Conservation (phyloP, 2,113 vertebrate genomes). For the Hippocampus abdominalis region DNA sequence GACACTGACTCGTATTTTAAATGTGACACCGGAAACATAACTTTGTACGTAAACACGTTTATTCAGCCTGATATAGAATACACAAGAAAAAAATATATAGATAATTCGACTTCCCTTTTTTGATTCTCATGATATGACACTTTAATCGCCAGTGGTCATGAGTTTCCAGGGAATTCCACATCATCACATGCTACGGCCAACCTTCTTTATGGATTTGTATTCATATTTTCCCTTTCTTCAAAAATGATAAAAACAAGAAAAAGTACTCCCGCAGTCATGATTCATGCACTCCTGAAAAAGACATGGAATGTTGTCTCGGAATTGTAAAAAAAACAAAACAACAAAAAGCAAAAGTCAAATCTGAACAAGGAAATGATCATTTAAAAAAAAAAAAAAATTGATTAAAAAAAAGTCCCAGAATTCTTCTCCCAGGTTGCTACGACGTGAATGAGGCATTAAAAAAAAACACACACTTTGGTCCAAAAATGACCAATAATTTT, state of each 20-base stretch:
- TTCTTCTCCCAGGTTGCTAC: constrained; percentile 58
- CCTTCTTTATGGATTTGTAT: constrained; percentile 40
- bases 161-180: constrained; percentile 30
- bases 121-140: constrained; percentile 54
- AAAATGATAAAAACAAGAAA: constrained; percentile 31
- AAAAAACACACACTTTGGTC: constrained; percentile 25
- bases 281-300: constrained; percentile 29
- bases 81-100: constrained; percentile 39
- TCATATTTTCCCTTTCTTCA: constrained; percentile 21
- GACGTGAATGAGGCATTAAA: constrained; percentile 30
- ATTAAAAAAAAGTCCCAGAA: constrained; percentile 28
- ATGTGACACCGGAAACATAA: constrained; percentile 24
- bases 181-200: constrained; percentile 62
- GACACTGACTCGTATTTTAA: constrained; percentile 9
- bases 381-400: constrained; percentile 3
- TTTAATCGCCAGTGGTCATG: constrained; percentile 41
- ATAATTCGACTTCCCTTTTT: constrained; percentile 57
- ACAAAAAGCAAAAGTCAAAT: constrained; percentile 21
- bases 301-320: constrained; percentile 60
- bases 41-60: constrained; percentile 66
- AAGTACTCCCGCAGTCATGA: constrained; percentile 27
- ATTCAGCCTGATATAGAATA: constrained; percentile 66
- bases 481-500: constrained; percentile 18
- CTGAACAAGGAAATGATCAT: constrained; percentile 15
- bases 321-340: constrained; percentile 34